Evolutionary conservation across 2,113 vertebrate genomes (phyloP).

Genomic region (Mionectes macconnelli): DNA sequence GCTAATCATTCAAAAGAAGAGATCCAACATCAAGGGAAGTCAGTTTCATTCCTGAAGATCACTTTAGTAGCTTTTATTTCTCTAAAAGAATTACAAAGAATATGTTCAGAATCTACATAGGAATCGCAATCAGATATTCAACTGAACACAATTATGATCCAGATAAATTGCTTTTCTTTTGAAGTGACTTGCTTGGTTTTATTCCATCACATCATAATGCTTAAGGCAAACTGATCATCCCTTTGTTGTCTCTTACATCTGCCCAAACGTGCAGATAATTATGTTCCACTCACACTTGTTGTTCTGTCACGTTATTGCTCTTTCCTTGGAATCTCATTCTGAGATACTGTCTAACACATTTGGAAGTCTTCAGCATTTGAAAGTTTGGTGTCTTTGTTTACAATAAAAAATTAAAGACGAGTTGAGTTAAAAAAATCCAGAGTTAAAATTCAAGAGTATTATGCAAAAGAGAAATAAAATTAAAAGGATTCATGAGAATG

Average conservation of each 20-base stretch:
- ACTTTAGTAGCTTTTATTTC: background rate
- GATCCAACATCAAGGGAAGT: background rate
- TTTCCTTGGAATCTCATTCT: background rate
- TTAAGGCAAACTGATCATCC: background rate
- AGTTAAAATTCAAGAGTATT: background rate
- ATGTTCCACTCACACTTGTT: background rate
- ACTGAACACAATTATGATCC: background rate
- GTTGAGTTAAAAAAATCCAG: background rate
- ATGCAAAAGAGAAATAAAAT: background rate
- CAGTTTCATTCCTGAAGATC: background rate
- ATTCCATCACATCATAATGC: background rate
- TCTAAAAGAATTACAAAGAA: background rate
- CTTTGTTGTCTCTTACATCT: background rate
- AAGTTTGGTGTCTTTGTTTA: background rate
- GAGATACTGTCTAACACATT: background rate
- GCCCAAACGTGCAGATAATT: background rate
- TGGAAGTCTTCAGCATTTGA: background rate
- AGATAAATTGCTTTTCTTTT: background rate
- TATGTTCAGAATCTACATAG: background rate
- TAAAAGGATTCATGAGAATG: background rate
- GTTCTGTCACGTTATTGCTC: background rate
- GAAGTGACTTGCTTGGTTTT: background rate
- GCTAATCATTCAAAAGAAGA: background rate
- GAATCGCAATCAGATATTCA: background rate
- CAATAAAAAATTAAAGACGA: background rate